A percentile compares a stretch with the other conserved stretches of the same genome.
Conservation (phyloP, 1,140 invertebrate genomes). For the Agraylea sexmaculata region DNA sequence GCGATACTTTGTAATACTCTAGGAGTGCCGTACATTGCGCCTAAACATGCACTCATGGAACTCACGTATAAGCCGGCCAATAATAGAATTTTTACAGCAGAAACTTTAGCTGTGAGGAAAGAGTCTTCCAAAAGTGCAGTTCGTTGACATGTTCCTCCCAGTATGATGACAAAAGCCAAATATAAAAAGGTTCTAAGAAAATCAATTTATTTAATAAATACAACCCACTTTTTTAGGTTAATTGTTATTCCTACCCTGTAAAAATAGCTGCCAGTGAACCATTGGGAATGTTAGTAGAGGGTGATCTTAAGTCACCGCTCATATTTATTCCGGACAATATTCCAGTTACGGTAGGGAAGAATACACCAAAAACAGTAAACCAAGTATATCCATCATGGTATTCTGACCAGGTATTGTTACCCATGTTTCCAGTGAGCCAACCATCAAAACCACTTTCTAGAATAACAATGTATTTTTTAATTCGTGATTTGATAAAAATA, state of each 20-base stretch:
- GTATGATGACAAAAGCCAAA: constrained; percentile 75
- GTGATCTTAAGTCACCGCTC: constrained; percentile 89
- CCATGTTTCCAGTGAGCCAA: constrained; percentile 67
- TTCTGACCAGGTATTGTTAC: constrained; percentile 69
- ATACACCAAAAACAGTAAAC: constrained; percentile 91
- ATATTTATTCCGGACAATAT: constrained; percentile 95
- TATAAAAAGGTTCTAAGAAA: constrained; percentile 76
- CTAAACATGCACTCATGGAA: constrained; percentile 88
- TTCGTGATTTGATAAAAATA: not conserved
- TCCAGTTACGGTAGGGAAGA: constrained; percentile 87
- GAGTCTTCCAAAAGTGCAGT: constrained; percentile 64
- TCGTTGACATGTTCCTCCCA: constrained; percentile 78
- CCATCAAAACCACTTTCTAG: constrained; percentile 73
- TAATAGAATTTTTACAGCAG: constrained; percentile 67
- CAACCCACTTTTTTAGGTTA: too few species aligned
- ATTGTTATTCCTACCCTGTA: constrained; percentile 53
- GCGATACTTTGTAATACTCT: constrained; percentile 90
- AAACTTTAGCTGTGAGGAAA: constrained; percentile 84
- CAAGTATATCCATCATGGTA: constrained; percentile 72
- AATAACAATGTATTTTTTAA: constrained; percentile 18
- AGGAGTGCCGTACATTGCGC: constrained; percentile 90
- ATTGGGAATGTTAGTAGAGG: constrained; percentile 84
- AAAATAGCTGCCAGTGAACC: constrained; percentile 85
- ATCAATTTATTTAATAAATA: too few species aligned
- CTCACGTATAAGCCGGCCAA: constrained; percentile 88